These are phyloP conservation scores for Argentina silus DNA, from an alignment of 2,797 vertebrate species.

Conservation along the genomic window DNA sequence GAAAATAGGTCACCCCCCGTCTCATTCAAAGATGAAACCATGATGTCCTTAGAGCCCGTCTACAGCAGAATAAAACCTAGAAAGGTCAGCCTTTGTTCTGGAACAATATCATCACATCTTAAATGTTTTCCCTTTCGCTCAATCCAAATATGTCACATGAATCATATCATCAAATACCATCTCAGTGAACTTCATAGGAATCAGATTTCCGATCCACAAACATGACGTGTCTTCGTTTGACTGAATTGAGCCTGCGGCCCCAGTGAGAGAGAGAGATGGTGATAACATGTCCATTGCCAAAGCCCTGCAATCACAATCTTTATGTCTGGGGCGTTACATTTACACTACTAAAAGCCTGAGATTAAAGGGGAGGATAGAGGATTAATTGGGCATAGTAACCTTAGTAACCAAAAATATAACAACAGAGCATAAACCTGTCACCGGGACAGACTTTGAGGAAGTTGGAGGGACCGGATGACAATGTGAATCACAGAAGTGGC, in stretches of 20 bases:
- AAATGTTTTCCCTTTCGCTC: background rate
- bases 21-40: background rate
- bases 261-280: slow-evolving; percentile 32
- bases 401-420: background rate
- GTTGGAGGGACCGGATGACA: background rate
- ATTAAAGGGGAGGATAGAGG: background rate
- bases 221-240: background rate
- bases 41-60: background rate
- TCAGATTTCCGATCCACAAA: background rate
- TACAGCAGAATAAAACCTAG: background rate
- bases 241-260: background rate
- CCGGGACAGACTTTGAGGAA: background rate
- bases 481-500: background rate
- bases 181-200: background rate
- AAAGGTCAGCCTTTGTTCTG: background rate
- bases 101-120: background rate
- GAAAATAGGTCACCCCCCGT: background rate
- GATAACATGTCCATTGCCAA: background rate
- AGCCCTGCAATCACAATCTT: background rate
- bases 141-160: background rate
- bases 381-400: background rate
- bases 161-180: background rate
- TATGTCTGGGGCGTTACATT: background rate
- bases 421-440: slow-evolving; percentile 2
- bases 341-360: slow-evolving; percentile 7